Percentiles rank a stretch among this genome's conserved stretches.
phyloP scores from a whole-genome alignment of 2,113 vertebrate species.

The Nycticorax nycticorax region DNA sequence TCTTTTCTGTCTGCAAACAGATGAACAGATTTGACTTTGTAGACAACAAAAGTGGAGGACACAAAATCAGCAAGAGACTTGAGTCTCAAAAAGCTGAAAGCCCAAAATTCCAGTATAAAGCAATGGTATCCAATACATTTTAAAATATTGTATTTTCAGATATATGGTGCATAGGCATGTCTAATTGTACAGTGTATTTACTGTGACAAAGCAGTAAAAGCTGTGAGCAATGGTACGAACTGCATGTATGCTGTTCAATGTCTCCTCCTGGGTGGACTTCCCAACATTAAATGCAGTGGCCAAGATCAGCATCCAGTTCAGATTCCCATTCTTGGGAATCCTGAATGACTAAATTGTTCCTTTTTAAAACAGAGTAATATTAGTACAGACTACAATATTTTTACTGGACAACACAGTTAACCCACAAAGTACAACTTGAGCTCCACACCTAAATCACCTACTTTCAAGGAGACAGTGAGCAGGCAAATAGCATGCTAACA shows the following conservation, averaged over 20 bases:
- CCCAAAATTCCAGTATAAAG: neutral
- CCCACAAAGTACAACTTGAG: neutral
- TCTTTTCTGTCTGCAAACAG: neutral
- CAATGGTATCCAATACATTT: neutral
- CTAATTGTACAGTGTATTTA: neutral
- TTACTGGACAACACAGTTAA: neutral
- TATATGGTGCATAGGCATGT: neutral
- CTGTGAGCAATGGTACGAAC: neutral
- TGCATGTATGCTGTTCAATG: neutral
- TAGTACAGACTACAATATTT: conserved; percentile 3
- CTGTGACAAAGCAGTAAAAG: neutral
- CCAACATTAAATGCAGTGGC: neutral
- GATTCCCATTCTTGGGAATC: neutral
- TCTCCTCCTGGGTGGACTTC: neutral
- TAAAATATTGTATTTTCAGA: neutral
- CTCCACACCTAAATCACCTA: neutral
- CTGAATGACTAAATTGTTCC: neutral
- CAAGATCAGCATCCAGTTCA: conserved; percentile 7
- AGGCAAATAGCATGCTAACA: neutral
- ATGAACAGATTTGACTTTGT: neutral
- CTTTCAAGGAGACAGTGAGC: neutral
- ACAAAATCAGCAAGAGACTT: neutral
- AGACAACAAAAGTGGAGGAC: neutral
- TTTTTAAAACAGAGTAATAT: neutral
- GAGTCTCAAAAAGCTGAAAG: neutral